Evolutionary conservation across 2,888 invertebrate genomes (phyloP).

Genomic region (Trichacis sp.): DNA sequence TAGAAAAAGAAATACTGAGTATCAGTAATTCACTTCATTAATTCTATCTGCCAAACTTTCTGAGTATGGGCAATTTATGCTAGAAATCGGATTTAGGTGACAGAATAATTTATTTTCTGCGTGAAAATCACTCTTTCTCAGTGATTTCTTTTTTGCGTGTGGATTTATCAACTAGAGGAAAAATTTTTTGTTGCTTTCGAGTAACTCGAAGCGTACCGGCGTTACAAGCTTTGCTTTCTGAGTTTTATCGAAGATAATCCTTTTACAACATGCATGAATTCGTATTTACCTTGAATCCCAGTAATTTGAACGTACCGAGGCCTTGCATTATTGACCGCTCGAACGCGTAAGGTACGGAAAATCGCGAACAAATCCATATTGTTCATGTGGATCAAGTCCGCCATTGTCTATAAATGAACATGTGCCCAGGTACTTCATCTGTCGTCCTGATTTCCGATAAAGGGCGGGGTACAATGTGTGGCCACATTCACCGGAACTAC

Average conservation of each 20-base stretch:
- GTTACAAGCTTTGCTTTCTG: background rate
- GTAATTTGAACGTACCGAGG: background rate
- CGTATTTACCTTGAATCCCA: background rate
- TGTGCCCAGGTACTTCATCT: background rate
- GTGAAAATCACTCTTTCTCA: too few species aligned
- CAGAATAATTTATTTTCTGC: too few species aligned
- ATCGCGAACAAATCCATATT: constrained; percentile 3
- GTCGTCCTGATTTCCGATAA: background rate
- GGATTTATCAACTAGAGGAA: too few species aligned
- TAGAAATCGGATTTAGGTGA: too few species aligned
- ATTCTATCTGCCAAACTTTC: too few species aligned
- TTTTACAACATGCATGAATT: background rate
- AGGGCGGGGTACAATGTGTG: background rate
- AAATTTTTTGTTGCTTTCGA: too few species aligned
- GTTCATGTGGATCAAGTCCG: background rate
- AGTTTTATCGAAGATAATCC: background rate
- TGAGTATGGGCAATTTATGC: too few species aligned
- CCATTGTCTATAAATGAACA: background rate
- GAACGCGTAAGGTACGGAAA: background rate
- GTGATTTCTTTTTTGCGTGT: too few species aligned
- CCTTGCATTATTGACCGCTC: background rate
- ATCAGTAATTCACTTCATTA: too few species aligned
- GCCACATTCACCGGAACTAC: background rate
- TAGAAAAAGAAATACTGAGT: too few species aligned
- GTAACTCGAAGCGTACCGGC: too few species aligned